Percentiles rank a stretch among this genome's conserved stretches.
Conservation (phyloP, 2,797 vertebrate genomes). For the Pyrocephalus nanus region DNA sequence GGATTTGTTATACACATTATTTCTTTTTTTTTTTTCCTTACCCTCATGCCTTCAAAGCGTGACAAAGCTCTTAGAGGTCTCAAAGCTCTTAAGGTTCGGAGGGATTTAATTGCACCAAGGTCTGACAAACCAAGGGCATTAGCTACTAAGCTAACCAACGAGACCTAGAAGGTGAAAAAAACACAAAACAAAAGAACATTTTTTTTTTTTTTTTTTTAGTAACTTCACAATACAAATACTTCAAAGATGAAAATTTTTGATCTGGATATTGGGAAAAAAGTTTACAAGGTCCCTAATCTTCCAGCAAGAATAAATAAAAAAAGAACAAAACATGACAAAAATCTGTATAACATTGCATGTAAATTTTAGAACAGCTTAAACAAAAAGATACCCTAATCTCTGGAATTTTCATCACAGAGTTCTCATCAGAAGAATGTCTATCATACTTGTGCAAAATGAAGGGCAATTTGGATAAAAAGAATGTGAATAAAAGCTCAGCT, state of each 20-base stretch:
- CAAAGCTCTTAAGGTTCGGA: conserved; percentile 92
- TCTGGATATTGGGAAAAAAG: neutral
- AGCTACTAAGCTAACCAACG: conserved; percentile 90
- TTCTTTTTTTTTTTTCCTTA: conserved; percentile 73
- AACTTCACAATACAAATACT: neutral
- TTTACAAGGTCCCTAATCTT: neutral
- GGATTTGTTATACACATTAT: neutral
- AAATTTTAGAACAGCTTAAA: neutral
- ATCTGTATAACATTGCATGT: neutral
- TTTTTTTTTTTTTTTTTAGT: neutral
- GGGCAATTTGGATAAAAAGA: neutral
- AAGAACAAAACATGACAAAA: neutral
- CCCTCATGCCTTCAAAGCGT: conserved; percentile 98
- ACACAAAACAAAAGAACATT: neutral
- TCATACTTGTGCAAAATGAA: neutral
- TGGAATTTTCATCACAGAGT: neutral
- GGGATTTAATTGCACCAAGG: conserved; percentile 89
- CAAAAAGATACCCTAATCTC: neutral
- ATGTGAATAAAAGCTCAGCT: neutral
- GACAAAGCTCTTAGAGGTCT: conserved; percentile 95
- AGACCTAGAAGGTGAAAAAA: conserved; percentile 81
- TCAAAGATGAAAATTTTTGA: neutral
- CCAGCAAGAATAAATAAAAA: neutral
- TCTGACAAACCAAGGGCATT: conserved; percentile 83
- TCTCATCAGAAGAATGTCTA: neutral